These are phyloP conservation scores for Caenorhabditis auriculariae DNA, from an alignment of 2,888 invertebrate genomes.

Conservation along the genomic window DNA sequence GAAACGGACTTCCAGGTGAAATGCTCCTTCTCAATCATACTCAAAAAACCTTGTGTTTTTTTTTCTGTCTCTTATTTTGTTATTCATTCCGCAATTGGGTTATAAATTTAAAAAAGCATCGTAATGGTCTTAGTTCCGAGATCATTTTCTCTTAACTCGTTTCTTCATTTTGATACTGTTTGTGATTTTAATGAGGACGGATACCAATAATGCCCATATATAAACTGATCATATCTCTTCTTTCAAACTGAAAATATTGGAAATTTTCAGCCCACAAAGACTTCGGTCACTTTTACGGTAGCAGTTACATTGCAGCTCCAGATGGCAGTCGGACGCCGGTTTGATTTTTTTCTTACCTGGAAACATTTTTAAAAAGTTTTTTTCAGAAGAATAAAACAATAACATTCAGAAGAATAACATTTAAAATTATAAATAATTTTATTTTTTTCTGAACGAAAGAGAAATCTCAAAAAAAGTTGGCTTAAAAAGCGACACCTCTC, in stretches of 20 bases:
- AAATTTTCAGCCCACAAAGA: slow-evolving; percentile 71
- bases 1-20: slow-evolving; percentile 75
- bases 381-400: neutral
- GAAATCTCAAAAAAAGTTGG: neutral
- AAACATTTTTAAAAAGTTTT: slow-evolving; percentile 1
- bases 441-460: too few relatives aligned
- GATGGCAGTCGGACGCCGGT: slow-evolving; percentile 90
- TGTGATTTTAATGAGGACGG: too few relatives aligned
- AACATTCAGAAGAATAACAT: neutral
- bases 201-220: too few relatives aligned
- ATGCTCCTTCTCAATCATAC: too few relatives aligned
- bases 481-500: neutral
- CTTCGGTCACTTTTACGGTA: slow-evolving; percentile 90
- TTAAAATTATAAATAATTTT: neutral
- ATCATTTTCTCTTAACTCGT: neutral
- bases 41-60: neutral
- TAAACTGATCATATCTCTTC: too few relatives aligned
- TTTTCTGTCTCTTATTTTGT: neutral
- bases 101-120: too few relatives aligned
- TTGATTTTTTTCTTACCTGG: slow-evolving; percentile 54
- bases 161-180: neutral
- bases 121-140: too few relatives aligned
- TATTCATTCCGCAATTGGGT: too few relatives aligned
- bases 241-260: too few relatives aligned
- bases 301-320: slow-evolving; percentile 88